Evolutionary conservation across 2,797 vertebrate species (phyloP).

Genomic region (Enteromius anoplus): DNA sequence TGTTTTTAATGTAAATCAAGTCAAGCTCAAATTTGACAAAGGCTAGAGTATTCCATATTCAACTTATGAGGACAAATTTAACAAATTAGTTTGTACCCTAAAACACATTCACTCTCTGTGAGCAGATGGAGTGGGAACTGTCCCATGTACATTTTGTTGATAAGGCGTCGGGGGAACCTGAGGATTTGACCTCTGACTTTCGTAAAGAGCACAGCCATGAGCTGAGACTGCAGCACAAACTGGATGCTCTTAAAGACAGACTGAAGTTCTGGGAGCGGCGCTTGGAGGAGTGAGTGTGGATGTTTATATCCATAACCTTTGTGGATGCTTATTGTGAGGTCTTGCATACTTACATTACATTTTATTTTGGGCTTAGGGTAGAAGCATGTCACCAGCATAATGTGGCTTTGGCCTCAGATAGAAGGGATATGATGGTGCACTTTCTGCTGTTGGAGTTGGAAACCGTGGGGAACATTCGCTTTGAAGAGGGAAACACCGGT

Average conservation of each 20-base stretch:
- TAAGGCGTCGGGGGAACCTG: conserved; percentile 60
- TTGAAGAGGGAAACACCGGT: conserved; percentile 81
- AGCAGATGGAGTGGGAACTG: conserved; percentile 79
- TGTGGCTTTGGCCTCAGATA: conserved; percentile 71
- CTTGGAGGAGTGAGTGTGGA: conserved; percentile 76
- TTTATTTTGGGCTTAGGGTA: conserved; percentile 68
- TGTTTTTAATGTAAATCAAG: too few species aligned
- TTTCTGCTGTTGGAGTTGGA: conserved; percentile 85
- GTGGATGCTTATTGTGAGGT: not conserved
- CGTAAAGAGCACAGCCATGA: conserved; percentile 64
- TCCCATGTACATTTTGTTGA: conserved; percentile 58
- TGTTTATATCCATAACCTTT: conserved; percentile 1
- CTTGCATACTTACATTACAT: not conserved
- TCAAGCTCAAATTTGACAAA: not conserved
- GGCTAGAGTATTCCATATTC: not conserved
- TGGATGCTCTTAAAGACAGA: conserved; percentile 75
- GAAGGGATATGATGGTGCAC: conserved; percentile 71
- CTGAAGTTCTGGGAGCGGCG: conserved; percentile 75
- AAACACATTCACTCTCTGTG: not conserved
- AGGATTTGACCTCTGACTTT: conserved; percentile 50
- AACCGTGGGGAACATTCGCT: conserved; percentile 84
- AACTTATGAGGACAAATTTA: not conserved
- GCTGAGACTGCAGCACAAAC: conserved; percentile 74
- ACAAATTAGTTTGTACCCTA: not conserved
- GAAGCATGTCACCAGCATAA: conserved; percentile 71